These are phyloP conservation scores for Pelodiscus sinensis DNA, from an alignment of 2,113 vertebrate genomes.

Conservation along the genomic window DNA sequence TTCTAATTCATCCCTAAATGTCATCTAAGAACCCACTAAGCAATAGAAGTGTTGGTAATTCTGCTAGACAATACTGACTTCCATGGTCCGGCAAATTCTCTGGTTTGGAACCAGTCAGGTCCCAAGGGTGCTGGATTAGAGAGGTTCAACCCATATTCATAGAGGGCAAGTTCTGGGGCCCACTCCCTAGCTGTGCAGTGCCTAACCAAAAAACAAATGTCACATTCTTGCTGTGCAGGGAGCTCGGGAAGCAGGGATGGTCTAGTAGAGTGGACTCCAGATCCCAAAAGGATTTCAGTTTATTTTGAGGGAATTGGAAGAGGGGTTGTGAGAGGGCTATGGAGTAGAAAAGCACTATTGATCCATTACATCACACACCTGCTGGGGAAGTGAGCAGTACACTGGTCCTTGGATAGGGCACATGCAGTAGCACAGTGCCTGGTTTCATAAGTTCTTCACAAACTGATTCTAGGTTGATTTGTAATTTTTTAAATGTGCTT, in stretches of 20 bases:
- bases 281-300: neutral
- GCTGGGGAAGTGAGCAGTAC: neutral
- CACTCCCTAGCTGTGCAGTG: neutral
- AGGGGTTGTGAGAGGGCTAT: neutral
- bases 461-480: neutral
- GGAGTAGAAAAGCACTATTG: neutral
- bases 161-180: neutral
- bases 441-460: neutral
- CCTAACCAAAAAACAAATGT: neutral
- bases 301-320: neutral
- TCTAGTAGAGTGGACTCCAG: neutral
- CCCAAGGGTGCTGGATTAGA: too few species aligned
- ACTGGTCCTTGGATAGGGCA: neutral
- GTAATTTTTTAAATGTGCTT: neutral
- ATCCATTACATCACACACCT: neutral
- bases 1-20: too few species aligned
- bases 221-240: neutral
- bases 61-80: too few species aligned
- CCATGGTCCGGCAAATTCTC: too few species aligned
- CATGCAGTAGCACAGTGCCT: neutral
- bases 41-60: too few species aligned
- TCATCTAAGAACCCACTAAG: too few species aligned
- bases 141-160: neutral
- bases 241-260: neutral
- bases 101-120: too few species aligned